phyloP scores from a whole-genome alignment of 2,888 invertebrate species.

The Caenorhabditis panamensis region DNA sequence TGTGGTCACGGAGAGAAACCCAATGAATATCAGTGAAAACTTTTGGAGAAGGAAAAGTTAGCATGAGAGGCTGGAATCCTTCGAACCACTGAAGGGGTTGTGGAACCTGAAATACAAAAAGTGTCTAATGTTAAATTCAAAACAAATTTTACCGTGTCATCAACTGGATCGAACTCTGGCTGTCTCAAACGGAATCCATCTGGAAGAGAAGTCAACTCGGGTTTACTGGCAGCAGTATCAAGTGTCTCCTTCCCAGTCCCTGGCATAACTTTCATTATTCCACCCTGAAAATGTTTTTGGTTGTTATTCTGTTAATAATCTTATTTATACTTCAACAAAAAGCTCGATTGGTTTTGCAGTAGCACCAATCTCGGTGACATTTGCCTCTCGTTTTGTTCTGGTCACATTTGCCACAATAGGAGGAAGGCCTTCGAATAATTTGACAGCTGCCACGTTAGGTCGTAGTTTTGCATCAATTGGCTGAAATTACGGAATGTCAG shows the following conservation, averaged over 20 bases:
- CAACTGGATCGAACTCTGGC: constrained; percentile 63
- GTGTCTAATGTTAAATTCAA: neutral
- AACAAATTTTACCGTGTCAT: constrained; percentile 44
- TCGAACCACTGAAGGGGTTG: constrained; percentile 78
- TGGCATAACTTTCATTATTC: constrained; percentile 56
- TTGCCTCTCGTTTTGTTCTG: constrained; percentile 18
- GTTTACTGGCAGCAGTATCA: constrained; percentile 9
- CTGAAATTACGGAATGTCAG: constrained; percentile 39
- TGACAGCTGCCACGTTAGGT: constrained; percentile 50
- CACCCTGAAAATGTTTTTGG: constrained; percentile 38
- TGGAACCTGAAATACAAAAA: constrained; percentile 39
- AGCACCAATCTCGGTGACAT: neutral
- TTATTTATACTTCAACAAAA: constrained; percentile 44
- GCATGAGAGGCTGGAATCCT: constrained; percentile 78
- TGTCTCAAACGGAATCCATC: constrained; percentile 60
- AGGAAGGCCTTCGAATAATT: constrained; percentile 55
- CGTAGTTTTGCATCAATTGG: constrained; percentile 63
- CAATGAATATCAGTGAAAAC: constrained; percentile 74
- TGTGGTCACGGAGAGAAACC: constrained; percentile 80
- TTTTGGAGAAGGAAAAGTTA: constrained; percentile 75
- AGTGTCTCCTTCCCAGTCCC: constrained; percentile 47
- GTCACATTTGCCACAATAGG: constrained; percentile 56
- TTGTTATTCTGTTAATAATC: neutral
- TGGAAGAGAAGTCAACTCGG: constrained; percentile 28
- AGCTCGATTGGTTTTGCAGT: constrained; percentile 62